A percentile compares a stretch with the other conserved stretches of the same genome.
phyloP scores from a whole-genome alignment of 30 jellyfish, hydroid and myxozoan species.

The Turritopsis rubra region DNA sequence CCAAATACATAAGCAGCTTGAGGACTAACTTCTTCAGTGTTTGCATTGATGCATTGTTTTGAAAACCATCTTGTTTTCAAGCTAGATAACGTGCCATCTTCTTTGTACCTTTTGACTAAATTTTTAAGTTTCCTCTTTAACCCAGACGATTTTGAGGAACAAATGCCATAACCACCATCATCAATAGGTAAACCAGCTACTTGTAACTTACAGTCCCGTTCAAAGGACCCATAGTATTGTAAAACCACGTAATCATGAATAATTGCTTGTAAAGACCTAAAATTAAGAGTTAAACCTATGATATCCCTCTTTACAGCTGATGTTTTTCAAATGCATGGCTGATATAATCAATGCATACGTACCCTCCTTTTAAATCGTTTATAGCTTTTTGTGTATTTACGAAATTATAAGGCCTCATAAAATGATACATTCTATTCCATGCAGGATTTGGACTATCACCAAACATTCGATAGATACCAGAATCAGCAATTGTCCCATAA shows the following conservation, averaged over 20 bases:
- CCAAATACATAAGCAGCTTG: neutral
- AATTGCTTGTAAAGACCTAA: conserved; percentile 44
- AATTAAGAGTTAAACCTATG: neutral
- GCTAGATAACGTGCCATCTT: conserved; percentile 8
- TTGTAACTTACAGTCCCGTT: conserved; percentile 39
- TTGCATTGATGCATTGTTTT: conserved; percentile 11
- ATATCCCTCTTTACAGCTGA: too few species aligned
- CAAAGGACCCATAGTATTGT: conserved; percentile 27
- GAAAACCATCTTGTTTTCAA: conserved; percentile 40
- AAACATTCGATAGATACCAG: conserved; percentile 44
- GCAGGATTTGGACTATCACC: conserved; percentile 30
- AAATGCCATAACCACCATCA: conserved; percentile 34
- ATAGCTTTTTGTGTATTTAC: conserved; percentile 39
- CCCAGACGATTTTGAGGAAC: conserved; percentile 32
- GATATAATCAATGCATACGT: neutral
- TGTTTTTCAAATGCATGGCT: too few species aligned
- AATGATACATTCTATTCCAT: conserved; percentile 36
- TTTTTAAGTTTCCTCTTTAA: conserved; percentile 26
- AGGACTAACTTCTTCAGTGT: neutral
- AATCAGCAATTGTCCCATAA: conserved; percentile 46
- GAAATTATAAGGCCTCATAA: conserved; percentile 47
- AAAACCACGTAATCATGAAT: conserved; percentile 29
- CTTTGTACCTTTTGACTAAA: conserved; percentile 11
- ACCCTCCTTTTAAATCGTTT: conserved; percentile 44
- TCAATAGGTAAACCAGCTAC: conserved; percentile 28